Evolutionary conservation across 2,888 invertebrate species (phyloP), one percentile per base, ranked within the genome.

Genomic region (Brachypalpus laphriformis): DNA sequence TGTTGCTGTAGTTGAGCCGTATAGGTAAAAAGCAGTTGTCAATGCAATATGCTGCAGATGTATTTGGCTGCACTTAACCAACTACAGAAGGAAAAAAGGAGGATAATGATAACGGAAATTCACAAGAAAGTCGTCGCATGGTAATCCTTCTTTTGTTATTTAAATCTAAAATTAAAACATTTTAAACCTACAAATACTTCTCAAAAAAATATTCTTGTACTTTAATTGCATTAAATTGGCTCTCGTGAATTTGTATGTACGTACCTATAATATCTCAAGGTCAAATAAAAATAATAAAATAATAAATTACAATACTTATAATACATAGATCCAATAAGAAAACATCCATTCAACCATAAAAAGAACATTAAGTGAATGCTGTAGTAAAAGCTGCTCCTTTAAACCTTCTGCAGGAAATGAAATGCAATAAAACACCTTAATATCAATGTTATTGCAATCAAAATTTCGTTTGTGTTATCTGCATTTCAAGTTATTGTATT

Each of bases 391-490:
- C n/a, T n/a, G n/a, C n/a, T n/a, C n/a, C n/a, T n/a, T n/a, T n/a
- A n/a, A 22, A 20, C 25, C 25, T 20, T 49, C n/a, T 49, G 49
- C n/a, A n/a, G 11, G 22, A 25, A 25, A 49, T 49, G 2, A 22
- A 49, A 22, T n/a, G 49, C 22, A 49, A 49, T 49, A 49, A 49
- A 49, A 49, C 22, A 49, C 22, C 22, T 49, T 49, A 25, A 25
- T 49, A 20, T 49, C 25, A 49, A 49, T 25, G n/a, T 25, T n/a
- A 49, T 22, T n/a, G 25, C 22, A 49, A 49, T 49, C 22, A 49
- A 25, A n/a, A 49, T 25, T 22, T 49, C 22, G 9, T 49, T 25
- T 49, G n/a, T 49, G 11, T 22, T 49, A 49, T 49, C 49, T 25
- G 25, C 49, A 11, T 25, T 49, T 49, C 49, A 49, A 25, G 6